phyloP scores from a whole-genome alignment of 2,888 invertebrate species.

The Drosophila macrospina region DNA sequence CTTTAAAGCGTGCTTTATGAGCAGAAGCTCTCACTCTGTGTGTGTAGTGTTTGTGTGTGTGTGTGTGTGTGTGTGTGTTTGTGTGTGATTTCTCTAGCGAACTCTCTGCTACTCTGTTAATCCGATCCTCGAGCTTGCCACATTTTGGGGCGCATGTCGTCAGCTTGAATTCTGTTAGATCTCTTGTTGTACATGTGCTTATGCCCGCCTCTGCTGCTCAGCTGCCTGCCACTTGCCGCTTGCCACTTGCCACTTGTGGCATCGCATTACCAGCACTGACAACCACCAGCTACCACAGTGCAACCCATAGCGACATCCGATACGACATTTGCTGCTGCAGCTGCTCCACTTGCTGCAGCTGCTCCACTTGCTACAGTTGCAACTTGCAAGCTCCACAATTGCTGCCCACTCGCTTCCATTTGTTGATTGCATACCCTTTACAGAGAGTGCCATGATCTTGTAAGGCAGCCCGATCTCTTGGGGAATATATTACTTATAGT shows the following conservation, averaged over 20 bases:
- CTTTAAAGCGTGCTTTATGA: not conserved
- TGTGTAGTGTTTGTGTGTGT: no score
- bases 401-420: conserved; percentile 58
- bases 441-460: not conserved
- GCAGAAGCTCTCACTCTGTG: not conserved
- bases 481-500: no score
- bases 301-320: conserved; percentile 58
- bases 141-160: conserved; percentile 42
- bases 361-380: conserved; percentile 34
- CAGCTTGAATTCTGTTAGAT: conserved; percentile 57
- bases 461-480: no score
- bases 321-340: conserved; percentile 70
- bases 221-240: conserved; percentile 9
- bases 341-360: conserved; percentile 37
- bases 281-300: conserved; percentile 69
- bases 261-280: conserved; percentile 68
- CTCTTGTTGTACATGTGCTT: conserved; percentile 77
- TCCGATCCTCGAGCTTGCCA: conserved; percentile 22
- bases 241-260: conserved; percentile 37
- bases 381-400: conserved; percentile 24
- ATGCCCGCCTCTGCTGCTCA: conserved; percentile 50
- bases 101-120: conserved; percentile 10
- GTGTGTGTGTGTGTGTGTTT: not conserved
- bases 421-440: not conserved
- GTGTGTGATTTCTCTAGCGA: not conserved